Base-by-base conservation (phyloP, 1,140 invertebrate genomes). In the Trichogramma pretiosum region DNA sequence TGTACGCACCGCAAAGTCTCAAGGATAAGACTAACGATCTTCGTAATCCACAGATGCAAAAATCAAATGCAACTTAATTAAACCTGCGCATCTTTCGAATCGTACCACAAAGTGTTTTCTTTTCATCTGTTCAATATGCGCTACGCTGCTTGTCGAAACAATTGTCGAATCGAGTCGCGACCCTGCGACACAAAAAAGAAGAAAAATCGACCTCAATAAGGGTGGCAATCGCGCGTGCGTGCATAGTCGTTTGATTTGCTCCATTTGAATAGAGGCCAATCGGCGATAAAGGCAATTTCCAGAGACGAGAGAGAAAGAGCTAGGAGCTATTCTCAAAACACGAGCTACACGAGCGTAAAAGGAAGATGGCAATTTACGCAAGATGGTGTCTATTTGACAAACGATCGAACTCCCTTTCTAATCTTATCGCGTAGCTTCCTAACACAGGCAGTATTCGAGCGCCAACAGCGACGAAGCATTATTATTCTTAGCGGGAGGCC, bases 311-410 rank as follows among this genome's bases (percentile, higher is more conserved):
- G 24, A 33, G 39, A 18, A 16, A 11, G 26, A n/a, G n/a, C n/a
- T n/a, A n/a, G n/a, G n/a, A n/a, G n/a, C n/a, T n/a, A n/a, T n/a
- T n/a, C n/a, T n/a, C n/a, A n/a, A n/a, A n/a, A n/a, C n/a, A n/a
- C n/a, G n/a, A n/a, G n/a, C n/a, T n/a, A 16, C 14, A 7, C 33
- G 30, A 45, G 19, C 30, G 42, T 30, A 32, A 35, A 32, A 32
- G 17, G 36, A 33, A 50, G 47, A 23, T 46, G 47, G 60, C 63
- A 67, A 67, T 67, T 65, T 64, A 60, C 60, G 56, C 58, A 59
- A 64, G 56, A 65, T 61, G 63, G 59, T 63, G 61, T 68, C 60
- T 67, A 63, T 64, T 65, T 69, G 67, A 69, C 61, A 67, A 69
- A 69, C 64, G 65, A 69, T 69, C 64, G 62, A 65, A 40, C 24